These are phyloP conservation scores for Scaptomyza montana DNA, from an alignment of 1,140 invertebrate species.

Conservation along the genomic window DNA sequence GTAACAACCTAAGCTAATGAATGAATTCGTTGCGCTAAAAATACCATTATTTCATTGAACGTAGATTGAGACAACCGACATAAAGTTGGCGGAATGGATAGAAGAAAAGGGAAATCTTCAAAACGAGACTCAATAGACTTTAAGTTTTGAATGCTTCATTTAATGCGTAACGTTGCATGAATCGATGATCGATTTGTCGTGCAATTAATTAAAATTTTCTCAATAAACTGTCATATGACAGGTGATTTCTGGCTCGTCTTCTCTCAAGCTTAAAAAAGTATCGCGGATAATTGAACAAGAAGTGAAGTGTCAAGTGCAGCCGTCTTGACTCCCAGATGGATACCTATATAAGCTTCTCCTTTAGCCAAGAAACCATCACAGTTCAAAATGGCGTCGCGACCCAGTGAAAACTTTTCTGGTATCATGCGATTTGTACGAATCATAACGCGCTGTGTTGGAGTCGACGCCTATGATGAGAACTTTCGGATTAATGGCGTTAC, in stretches of 20 bases:
- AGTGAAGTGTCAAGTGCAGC: slow-evolving; percentile 39
- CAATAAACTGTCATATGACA: slow-evolving; percentile 72
- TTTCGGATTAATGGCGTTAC: slow-evolving; percentile 49
- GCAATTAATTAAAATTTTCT: slow-evolving; percentile 46
- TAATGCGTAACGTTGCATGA: too few relatives aligned
- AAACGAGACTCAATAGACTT: slow-evolving; percentile 65
- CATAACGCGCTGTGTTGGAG: slow-evolving; percentile 25
- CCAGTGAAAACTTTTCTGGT: slow-evolving; percentile 7
- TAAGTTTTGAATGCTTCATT: slow-evolving; percentile 50
- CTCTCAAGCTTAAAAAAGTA: slow-evolving; percentile 24
- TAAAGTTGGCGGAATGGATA: too few relatives aligned
- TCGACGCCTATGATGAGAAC: slow-evolving; percentile 37
- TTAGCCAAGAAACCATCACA: neutral
- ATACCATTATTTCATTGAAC: too few relatives aligned
- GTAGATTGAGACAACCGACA: too few relatives aligned
- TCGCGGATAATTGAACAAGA: slow-evolving; percentile 57
- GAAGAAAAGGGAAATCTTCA: neutral
- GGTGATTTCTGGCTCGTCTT: neutral
- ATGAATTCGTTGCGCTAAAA: too few relatives aligned
- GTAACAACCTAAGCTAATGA: too few relatives aligned
- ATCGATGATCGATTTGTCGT: too few relatives aligned
- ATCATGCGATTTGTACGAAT: slow-evolving; percentile 39
- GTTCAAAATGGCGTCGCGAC: slow-evolving; percentile 11
- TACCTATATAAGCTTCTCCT: slow-evolving; percentile 7
- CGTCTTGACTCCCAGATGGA: slow-evolving; percentile 21